Base-by-base conservation (phyloP, 2,797 vertebrate genomes). In the Gymnopithys bicolor region DNA sequence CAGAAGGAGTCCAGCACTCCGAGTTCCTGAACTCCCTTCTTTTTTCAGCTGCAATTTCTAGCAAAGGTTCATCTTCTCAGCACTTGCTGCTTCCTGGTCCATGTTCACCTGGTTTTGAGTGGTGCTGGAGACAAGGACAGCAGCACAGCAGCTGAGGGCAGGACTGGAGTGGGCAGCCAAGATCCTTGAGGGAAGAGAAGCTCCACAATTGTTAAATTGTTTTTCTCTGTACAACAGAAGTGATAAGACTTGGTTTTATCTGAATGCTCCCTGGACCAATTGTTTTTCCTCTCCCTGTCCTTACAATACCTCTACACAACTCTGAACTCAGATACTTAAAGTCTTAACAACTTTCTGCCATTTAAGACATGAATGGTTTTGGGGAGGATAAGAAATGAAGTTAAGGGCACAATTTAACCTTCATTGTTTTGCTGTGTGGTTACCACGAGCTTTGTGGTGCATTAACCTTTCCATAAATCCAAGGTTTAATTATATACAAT, bases 191-290 rank as follows among this genome's bases (percentile, higher is more conserved):
- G 84, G 84, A 63, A 92, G 70, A 89, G 84, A 25, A 58, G 49
- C 66, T 82, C 46, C 85, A 25, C 67, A 35, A 37, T 58, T 74
- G 43, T 19, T 58, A 82, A 94, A 89, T 83, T 87, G 78, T 96
- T 95, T 93, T 93, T 74, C 89, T 93, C 70, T 28, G 5, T 51
- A 19, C 71, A 46, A 27, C 63, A 62, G 76, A 9, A 73, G 55
- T 10, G 94, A 85, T 95, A 94, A 96, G 91, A 32, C 51, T 89
- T 48, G 45, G 73, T 70, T 94, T 95, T 94, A 91, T 74, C 85
- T 77, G 55, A 90, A 84, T n/a, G 63, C 81, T 94, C 85, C 53
- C 90, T 7, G 74, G 76, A 84, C 81, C 81, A 77, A 51, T 64
- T 90, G 93, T 89, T 94, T 90, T 90, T 41, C 28, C 56, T 86